These are phyloP conservation scores for Pimephales promelas DNA, from an alignment of 2,113 vertebrate species.

Conservation along the genomic window DNA sequence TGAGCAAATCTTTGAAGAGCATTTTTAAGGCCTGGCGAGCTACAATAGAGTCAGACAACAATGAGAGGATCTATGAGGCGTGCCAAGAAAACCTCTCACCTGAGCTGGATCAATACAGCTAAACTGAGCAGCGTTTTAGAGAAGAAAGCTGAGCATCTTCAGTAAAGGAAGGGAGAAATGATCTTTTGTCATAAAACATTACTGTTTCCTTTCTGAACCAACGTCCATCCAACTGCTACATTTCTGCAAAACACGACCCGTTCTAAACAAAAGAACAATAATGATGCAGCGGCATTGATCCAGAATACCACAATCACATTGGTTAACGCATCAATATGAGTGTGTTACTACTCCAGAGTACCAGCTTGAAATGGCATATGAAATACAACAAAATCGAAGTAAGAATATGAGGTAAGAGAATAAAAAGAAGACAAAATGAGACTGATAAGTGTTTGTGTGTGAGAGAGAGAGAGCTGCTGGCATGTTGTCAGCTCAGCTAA, in stretches of 20 bases:
- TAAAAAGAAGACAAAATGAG: not conserved
- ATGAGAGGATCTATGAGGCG: not conserved
- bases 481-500: constrained; percentile 18
- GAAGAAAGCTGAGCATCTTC: not conserved
- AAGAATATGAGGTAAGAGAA: not conserved
- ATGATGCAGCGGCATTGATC: not conserved
- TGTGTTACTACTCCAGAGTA: not conserved
- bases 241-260: not conserved
- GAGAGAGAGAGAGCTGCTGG: not conserved
- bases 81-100: constrained; percentile 17
- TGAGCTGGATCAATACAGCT: constrained; percentile 24
- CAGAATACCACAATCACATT: not conserved
- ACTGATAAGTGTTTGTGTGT: not conserved
- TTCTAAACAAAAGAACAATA: constrained; percentile 19
- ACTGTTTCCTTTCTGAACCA: not conserved
- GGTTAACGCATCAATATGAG: not conserved
- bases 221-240: not conserved
- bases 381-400: not conserved
- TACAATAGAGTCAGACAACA: constrained; percentile 20
- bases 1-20: not conserved
- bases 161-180: not conserved
- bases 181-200: constrained; percentile 9
- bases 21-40: not conserved
- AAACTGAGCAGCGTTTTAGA: not conserved
- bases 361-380: not conserved